Conservation (phyloP, 2,888 invertebrate species). For the Nipponacmea schrenckii region DNA sequence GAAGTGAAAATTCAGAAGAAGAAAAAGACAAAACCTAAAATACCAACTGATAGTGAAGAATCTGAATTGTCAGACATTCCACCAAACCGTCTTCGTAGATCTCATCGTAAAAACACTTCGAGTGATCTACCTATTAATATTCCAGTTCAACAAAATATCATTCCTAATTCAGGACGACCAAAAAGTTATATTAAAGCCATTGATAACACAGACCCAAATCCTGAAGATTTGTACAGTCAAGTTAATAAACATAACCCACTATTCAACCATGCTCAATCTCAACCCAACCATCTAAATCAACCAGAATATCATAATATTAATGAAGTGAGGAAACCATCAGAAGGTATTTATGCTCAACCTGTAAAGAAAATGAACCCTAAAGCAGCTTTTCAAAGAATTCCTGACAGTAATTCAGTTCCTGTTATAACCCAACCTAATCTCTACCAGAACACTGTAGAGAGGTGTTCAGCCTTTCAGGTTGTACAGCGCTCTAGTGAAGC, state of each 20-base stretch:
- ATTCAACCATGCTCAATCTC: background rate
- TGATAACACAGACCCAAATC: slow-evolving; percentile 7
- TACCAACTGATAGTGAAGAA: background rate
- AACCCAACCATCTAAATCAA: background rate
- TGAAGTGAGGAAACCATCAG: background rate
- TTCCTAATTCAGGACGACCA: slow-evolving; percentile 20
- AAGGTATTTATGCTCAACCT: slow-evolving; percentile 28
- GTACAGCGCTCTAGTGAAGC: slow-evolving; percentile 8
- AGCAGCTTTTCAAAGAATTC: slow-evolving; percentile 2
- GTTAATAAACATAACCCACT: background rate
- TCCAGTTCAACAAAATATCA: slow-evolving; percentile 2
- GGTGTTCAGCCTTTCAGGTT: slow-evolving; percentile 16
- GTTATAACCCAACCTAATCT: background rate
- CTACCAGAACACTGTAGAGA: background rate
- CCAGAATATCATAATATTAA: background rate
- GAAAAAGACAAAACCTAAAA: slow-evolving; percentile 1
- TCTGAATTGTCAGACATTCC: slow-evolving; percentile 7
- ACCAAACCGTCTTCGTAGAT: background rate
- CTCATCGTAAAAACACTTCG: background rate
- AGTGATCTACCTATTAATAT: background rate
- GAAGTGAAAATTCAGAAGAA: background rate
- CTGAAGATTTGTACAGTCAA: background rate
- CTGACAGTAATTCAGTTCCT: background rate
- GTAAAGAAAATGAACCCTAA: slow-evolving; percentile 14
- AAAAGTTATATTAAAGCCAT: slow-evolving; percentile 31